A percentile compares a stretch with the other conserved stretches of the same genome.
Evolutionary conservation across 1,140 invertebrate genomes (phyloP).

Genomic region (Mylabris phalerata): DNA sequence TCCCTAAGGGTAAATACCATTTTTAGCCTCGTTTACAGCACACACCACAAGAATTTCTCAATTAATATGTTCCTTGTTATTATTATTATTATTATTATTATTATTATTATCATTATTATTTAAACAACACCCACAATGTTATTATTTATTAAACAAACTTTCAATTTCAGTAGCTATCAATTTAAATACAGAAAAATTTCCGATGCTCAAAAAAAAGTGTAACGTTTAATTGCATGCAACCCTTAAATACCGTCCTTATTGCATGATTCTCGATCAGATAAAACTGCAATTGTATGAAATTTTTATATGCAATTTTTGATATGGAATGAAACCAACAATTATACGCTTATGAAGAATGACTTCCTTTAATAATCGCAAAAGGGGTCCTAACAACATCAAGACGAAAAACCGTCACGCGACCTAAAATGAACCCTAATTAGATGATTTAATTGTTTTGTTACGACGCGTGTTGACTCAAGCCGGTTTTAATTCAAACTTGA

Average conservation of each 20-base stretch:
- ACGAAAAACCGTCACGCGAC: conserved; percentile 18
- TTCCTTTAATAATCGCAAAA: conserved; percentile 21
- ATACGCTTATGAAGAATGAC: conserved; percentile 24
- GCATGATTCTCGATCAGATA: conserved; percentile 18
- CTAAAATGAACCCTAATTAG: conserved; percentile 16
- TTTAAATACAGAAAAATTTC: too few species aligned
- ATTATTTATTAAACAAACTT: too few species aligned
- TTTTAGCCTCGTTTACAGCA: background rate
- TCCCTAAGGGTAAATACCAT: background rate
- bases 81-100: too few species aligned
- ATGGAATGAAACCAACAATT: conserved; percentile 22
- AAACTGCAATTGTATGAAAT: conserved; percentile 19
- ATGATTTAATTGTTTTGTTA: conserved; percentile 24
- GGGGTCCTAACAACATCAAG: conserved; percentile 13
- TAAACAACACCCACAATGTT: too few species aligned
- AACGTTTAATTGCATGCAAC: conserved; percentile 17
- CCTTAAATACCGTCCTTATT: conserved; percentile 7
- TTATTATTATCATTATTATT: too few species aligned
- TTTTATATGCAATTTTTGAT: conserved; percentile 23
- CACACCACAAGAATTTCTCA: conserved; percentile 4
- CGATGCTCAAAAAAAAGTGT: conserved; percentile 2
- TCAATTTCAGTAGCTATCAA: too few species aligned
- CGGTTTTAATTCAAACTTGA: conserved; percentile 20
- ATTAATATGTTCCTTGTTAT: conserved; percentile 7
- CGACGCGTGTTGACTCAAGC: conserved; percentile 16